Evolutionary conservation across 2,888 invertebrate genomes (phyloP), one percentile per base, ranked within the genome.

Genomic region (Monoplex corrugatus): DNA sequence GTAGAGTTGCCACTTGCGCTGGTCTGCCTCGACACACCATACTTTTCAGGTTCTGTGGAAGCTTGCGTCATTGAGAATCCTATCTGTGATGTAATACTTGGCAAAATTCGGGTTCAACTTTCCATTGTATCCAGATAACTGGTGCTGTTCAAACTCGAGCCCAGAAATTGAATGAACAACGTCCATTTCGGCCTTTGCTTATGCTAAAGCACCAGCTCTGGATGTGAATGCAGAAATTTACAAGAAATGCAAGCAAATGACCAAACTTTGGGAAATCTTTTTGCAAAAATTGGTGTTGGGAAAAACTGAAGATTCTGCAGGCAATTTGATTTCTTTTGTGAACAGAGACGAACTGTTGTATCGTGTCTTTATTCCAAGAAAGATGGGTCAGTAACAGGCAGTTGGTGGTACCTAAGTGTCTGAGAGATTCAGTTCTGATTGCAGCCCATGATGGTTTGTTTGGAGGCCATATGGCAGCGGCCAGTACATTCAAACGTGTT

Each of bases 391-490:
- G 80, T 38, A 8, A 38, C 23, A 3, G 80, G 28, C 87, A 87
- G 44, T 8, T 87, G 35, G 87, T 85, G 35, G 89, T 89, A 5
- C 87, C 50, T 40, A 44, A 19, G 75, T 40, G 32, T 16, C 50
- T 87, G 78, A 1, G 80, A 32, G 23, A 63, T 10, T 44, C 35
- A 35, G 50, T 75, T 10, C 38, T 89, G 87, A n/a, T 44, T 0
- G 35, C 83, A n/a, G 87, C 82, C 10, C 87, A 89, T 35, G 89
- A 89, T 38, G 40, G 45, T 38, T 43, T 87, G n/a, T 38, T 89
- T n/a, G 84, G 82, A 38, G 89, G 89, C 5, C 87, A 89, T 50
- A 38, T 89, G 13, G 89, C 45, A 8, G 78, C 87, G 8, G 45
- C 45, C 32, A 87, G 80, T 35, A 87, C 89, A 2, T 35, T 40